These are phyloP conservation scores for Melanotaenia trifasciata DNA, from an alignment of 2,797 vertebrate species.

Conservation along the genomic window DNA sequence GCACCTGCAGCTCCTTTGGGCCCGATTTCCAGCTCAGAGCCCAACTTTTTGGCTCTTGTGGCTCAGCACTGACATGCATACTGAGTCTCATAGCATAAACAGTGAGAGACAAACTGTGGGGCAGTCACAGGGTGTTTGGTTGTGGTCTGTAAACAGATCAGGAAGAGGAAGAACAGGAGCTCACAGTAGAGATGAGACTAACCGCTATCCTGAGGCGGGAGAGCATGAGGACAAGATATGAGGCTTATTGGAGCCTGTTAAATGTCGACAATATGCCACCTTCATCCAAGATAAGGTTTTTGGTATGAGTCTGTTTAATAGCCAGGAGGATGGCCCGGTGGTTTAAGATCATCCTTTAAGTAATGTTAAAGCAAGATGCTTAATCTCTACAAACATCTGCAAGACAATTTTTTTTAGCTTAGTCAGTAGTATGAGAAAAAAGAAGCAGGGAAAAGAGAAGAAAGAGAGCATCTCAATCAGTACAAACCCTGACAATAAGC, in stretches of 20 bases:
- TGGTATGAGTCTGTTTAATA: constrained; percentile 57
- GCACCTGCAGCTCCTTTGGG: constrained; percentile 72
- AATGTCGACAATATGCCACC: constrained; percentile 57
- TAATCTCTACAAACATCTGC: constrained; percentile 4
- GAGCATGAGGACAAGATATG: constrained; percentile 65
- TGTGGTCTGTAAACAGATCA: constrained; percentile 79
- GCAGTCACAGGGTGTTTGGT: constrained; percentile 71
- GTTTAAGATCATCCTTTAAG: constrained; percentile 39
- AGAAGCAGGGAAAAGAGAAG: neutral
- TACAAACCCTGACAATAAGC: neutral
- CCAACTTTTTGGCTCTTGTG: constrained; percentile 50
- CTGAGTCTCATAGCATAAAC: constrained; percentile 68
- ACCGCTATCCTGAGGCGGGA: constrained; percentile 43
- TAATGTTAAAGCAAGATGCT: constrained; percentile 9
- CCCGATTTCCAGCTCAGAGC: constrained; percentile 38
- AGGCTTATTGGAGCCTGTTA: constrained; percentile 63
- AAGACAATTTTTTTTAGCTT: neutral
- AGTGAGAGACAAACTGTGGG: constrained; percentile 68
- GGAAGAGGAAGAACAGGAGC: constrained; percentile 73
- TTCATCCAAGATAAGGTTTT: constrained; percentile 66
- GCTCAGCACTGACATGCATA: constrained; percentile 65
- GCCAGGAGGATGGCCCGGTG: constrained; percentile 11
- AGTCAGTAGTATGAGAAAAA: neutral
- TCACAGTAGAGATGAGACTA: constrained; percentile 70
- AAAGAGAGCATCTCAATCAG: constrained; percentile 1